Evolutionary conservation across 2,888 invertebrate genomes (phyloP).

Genomic region (Lasioglossum oenotherae): DNA sequence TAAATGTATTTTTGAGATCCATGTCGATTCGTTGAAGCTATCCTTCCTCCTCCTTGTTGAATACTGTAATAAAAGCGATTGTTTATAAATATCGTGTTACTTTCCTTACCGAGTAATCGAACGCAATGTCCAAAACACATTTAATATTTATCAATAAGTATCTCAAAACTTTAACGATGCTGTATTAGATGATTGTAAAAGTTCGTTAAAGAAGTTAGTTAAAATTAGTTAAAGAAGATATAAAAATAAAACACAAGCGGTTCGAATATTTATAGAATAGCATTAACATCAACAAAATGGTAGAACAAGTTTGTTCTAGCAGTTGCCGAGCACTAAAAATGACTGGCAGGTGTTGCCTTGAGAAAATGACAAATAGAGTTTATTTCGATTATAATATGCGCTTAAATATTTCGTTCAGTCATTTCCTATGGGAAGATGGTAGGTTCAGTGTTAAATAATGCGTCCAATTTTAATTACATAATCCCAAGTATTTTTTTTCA

Average conservation of each 20-base stretch:
- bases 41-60: neutral
- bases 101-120: neutral
- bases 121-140: neutral
- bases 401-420: too few species aligned
- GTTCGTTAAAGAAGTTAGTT: too few species aligned
- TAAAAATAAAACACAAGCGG: neutral
- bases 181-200: neutral
- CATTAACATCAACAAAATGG: neutral
- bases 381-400: too few species aligned
- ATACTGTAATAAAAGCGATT: neutral
- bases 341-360: too few species aligned
- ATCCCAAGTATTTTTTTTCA: neutral
- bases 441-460: neutral
- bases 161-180: too few species aligned
- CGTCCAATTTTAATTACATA: neutral
- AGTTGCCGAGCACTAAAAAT: too few species aligned
- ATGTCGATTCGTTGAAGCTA: neutral
- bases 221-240: too few species aligned
- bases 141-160: too few species aligned
- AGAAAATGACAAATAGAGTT: too few species aligned
- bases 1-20: constrained; percentile 44
- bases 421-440: too few species aligned
- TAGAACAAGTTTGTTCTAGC: neutral
- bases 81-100: neutral
- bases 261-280: neutral